phyloP scores from a whole-genome alignment of 2,113 vertebrate species.

The Canis aureus region DNA sequence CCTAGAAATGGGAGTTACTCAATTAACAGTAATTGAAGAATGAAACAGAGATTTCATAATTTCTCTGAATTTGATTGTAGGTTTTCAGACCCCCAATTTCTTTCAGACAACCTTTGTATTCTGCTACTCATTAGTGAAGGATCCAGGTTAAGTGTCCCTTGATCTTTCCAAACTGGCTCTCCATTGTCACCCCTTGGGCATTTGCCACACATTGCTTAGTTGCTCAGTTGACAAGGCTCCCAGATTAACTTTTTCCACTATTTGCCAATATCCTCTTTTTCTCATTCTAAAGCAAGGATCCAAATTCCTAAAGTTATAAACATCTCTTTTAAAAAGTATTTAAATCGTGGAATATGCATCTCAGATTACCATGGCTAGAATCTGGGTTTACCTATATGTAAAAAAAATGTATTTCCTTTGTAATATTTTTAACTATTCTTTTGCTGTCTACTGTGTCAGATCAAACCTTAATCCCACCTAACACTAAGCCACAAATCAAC shows the following conservation, averaged over 20 bases:
- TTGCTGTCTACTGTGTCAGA: neutral
- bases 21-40: neutral
- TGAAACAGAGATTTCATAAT: neutral
- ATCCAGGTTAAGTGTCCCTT: neutral
- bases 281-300: constrained; percentile 16
- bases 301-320: constrained; percentile 23
- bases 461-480: neutral
- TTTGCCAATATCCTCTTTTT: neutral
- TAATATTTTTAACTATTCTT: constrained; percentile 26
- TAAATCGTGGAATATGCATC: neutral
- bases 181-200: neutral
- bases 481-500: neutral
- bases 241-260: neutral
- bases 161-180: neutral
- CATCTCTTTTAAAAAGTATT: neutral
- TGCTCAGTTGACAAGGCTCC: neutral
- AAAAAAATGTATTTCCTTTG: constrained; percentile 37
- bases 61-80: neutral
- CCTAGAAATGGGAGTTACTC: neutral
- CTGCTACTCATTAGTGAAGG: neutral
- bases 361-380: neutral
- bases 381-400: neutral
- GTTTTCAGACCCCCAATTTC: neutral
- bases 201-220: neutral
- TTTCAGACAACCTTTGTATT: neutral